These are phyloP conservation scores for Cirrhinus molitorella DNA, from an alignment of 2,797 vertebrate genomes.

Conservation along the genomic window DNA sequence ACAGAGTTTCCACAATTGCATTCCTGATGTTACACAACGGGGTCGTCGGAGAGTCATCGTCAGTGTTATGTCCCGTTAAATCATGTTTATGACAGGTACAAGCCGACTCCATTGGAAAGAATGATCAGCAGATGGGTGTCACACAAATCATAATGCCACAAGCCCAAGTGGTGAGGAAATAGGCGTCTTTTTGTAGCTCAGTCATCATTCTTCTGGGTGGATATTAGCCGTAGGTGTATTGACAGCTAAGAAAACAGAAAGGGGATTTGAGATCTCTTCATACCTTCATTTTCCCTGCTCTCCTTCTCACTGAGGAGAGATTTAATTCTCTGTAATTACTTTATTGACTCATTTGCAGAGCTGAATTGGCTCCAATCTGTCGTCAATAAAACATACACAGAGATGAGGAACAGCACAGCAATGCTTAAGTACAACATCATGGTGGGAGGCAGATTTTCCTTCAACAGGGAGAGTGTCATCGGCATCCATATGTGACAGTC, in stretches of 20 bases:
- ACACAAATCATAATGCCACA: constrained; percentile 55
- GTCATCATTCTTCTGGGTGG: constrained; percentile 77
- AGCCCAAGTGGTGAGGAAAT: constrained; percentile 73
- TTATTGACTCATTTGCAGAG: constrained; percentile 83
- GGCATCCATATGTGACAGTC: constrained; percentile 15
- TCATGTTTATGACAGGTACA: constrained; percentile 50
- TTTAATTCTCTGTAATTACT: constrained; percentile 83
- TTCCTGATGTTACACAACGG: constrained; percentile 37
- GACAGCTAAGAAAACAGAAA: constrained; percentile 72
- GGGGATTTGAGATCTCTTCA: constrained; percentile 70
- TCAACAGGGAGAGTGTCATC: constrained; percentile 12
- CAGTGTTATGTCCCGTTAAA: constrained; percentile 55
- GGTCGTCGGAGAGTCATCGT: constrained; percentile 39
- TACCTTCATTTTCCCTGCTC: constrained; percentile 62
- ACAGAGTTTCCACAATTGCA: constrained; percentile 30
- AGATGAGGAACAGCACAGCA: constrained; percentile 73
- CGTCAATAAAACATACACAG: constrained; percentile 81
- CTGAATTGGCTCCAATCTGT: constrained; percentile 76
- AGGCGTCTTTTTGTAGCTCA: constrained; percentile 75
- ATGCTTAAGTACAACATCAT: constrained; percentile 44
- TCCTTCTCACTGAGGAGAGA: constrained; percentile 68
- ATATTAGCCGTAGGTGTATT: constrained; percentile 74
- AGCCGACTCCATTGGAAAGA: constrained; percentile 51
- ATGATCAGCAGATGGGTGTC: constrained; percentile 48
- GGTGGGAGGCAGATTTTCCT: constrained; percentile 23